phyloP scores from a whole-genome alignment of 2,888 invertebrate genomes.

The Neoitamus cyanurus region DNA sequence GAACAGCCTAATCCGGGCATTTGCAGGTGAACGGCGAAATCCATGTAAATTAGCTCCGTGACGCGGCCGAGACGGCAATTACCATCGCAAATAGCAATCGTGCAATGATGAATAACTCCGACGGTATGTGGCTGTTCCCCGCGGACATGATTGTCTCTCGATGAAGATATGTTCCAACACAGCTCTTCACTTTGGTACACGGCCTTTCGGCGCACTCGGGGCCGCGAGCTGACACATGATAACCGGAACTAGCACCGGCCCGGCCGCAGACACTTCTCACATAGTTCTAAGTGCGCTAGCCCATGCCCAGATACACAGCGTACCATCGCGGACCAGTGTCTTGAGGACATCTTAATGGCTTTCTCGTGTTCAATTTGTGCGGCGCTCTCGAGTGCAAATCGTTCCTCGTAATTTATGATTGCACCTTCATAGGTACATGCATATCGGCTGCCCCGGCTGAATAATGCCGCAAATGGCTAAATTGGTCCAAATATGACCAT shows the following conservation, averaged over 20 bases:
- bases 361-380: slow-evolving; percentile 49
- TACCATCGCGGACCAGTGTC: neutral
- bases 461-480: slow-evolving; percentile 47
- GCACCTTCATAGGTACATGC: slow-evolving; percentile 42
- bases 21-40: slow-evolving; percentile 39
- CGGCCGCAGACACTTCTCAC: slow-evolving; percentile 1
- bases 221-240: slow-evolving; percentile 34
- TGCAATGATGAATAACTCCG: slow-evolving; percentile 31
- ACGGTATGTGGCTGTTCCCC: slow-evolving; percentile 15
- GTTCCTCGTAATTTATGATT: slow-evolving; percentile 48
- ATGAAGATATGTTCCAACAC: slow-evolving; percentile 42
- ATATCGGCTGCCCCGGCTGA: slow-evolving; percentile 32
- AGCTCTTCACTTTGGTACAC: slow-evolving; percentile 26
- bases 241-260: slow-evolving; percentile 39
- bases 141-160: neutral
- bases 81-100: slow-evolving; percentile 20
- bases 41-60: slow-evolving; percentile 38
- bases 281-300: slow-evolving; percentile 28
- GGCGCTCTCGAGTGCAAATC: slow-evolving; percentile 50
- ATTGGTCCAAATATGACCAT: slow-evolving; percentile 45
- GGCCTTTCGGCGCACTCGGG: neutral
- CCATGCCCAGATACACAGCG: neutral
- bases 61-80: slow-evolving; percentile 34
- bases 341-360: slow-evolving; percentile 49
- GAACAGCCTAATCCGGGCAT: neutral